These are phyloP conservation scores for Anabacerthia variegaticeps DNA, from an alignment of 2,797 vertebrate species.

Conservation along the genomic window DNA sequence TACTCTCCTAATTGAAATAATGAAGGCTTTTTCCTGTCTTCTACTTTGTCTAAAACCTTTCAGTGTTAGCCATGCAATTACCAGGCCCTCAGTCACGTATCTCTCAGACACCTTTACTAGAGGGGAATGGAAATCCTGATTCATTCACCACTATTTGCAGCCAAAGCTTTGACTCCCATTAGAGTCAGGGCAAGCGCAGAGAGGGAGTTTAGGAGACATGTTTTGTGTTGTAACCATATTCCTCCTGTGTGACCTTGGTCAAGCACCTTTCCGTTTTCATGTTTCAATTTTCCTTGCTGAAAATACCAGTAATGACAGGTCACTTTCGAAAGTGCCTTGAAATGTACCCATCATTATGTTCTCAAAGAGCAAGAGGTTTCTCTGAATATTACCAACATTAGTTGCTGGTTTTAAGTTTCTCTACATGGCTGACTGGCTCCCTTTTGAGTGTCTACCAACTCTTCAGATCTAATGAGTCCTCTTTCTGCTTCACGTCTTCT, in stretches of 20 bases:
- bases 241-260: not conserved
- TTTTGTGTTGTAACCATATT: not conserved
- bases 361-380: not conserved
- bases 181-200: not conserved
- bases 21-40: not conserved
- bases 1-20: slow-evolving; percentile 56
- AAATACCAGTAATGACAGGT: not conserved
- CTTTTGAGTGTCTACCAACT: not conserved
- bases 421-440: not conserved
- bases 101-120: not conserved
- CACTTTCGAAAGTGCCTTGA: not conserved
- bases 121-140: not conserved
- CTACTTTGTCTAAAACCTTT: not conserved
- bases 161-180: not conserved
- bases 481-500: not conserved
- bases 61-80: not conserved
- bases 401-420: not conserved
- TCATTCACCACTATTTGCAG: not conserved
- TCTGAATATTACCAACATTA: not conserved
- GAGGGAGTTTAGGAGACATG: not conserved
- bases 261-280: not conserved
- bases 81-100: not conserved
- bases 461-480: not conserved
- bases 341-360: not conserved
- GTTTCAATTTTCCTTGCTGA: not conserved